These are phyloP conservation scores for Caenorhabditis angaria DNA, from an alignment of 2,888 invertebrate species.

Conservation along the genomic window DNA sequence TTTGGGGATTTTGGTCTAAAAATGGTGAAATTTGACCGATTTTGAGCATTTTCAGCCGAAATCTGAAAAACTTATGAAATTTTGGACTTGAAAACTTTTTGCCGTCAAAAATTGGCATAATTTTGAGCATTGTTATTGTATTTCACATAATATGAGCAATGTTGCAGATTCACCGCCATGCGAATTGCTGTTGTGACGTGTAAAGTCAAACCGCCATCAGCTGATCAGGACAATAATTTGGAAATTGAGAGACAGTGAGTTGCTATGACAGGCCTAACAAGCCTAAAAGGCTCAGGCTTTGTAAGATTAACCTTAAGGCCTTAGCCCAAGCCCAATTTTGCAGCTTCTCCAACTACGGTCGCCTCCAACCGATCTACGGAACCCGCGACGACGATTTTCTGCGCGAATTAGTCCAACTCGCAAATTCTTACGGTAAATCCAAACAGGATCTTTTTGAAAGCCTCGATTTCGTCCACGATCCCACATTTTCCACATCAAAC, in stretches of 20 bases:
- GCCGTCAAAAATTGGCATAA: background rate
- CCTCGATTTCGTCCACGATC: conserved; percentile 30
- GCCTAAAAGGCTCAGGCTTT: too few relatives aligned
- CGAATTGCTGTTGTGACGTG: conserved; percentile 71
- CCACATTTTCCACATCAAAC: conserved; percentile 7
- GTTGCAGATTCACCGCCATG: conserved; percentile 66
- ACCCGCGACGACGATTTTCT: conserved; percentile 63
- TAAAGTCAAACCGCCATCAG: conserved; percentile 70
- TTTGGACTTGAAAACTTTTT: background rate
- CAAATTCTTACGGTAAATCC: conserved; percentile 65
- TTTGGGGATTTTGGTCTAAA: background rate
- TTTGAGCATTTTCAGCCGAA: too few relatives aligned
- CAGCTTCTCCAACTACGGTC: conserved; percentile 13
- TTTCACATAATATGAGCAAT: too few relatives aligned
- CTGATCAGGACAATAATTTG: conserved; percentile 36
- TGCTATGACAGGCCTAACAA: too few relatives aligned
- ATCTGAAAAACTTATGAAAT: too few relatives aligned
- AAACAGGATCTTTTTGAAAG: conserved; percentile 47
- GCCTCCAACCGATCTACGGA: conserved; percentile 23
- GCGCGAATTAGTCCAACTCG: conserved; percentile 65
- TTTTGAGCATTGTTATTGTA: background rate
- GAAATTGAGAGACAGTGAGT: conserved; percentile 34
- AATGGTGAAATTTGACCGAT: conserved; percentile 17
- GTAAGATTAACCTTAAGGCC: too few relatives aligned
- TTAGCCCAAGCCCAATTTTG: conserved; percentile 9